Evolutionary conservation across 2,113 vertebrate species (phyloP).

Genomic region (Sardina pilchardus): DNA sequence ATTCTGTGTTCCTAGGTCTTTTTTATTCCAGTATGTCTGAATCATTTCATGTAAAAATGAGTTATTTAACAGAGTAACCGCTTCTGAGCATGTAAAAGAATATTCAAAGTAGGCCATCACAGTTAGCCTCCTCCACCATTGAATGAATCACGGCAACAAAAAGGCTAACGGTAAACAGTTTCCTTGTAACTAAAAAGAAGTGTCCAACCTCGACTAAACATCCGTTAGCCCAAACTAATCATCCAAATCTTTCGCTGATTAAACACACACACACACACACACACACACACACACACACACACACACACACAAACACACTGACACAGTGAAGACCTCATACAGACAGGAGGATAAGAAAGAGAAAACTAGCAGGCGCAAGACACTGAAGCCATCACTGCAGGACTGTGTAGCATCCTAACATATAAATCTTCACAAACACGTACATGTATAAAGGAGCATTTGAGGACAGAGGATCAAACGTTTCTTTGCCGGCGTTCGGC

Average conservation of each 20-base stretch:
- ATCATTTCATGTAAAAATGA: background rate
- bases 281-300: no score
- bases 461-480: background rate
- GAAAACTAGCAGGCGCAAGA: background rate
- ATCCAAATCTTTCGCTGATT: background rate
- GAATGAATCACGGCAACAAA: background rate
- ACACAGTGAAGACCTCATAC: background rate
- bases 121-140: background rate
- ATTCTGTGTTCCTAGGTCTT: no score
- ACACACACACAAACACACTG: background rate
- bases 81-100: background rate
- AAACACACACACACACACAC: background rate
- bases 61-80: background rate
- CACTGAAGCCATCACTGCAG: background rate
- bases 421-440: background rate
- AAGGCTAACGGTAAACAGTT: background rate
- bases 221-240: background rate
- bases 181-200: background rate
- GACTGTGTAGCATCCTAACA: background rate
- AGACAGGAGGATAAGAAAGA: background rate
- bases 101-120: background rate
- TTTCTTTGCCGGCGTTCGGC: slow-evolving; percentile 1
- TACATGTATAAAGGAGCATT: background rate
- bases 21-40: background rate
- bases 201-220: background rate